phyloP scores from a whole-genome alignment of 2,113 vertebrate species.

The Takifugu bimaculatus region DNA sequence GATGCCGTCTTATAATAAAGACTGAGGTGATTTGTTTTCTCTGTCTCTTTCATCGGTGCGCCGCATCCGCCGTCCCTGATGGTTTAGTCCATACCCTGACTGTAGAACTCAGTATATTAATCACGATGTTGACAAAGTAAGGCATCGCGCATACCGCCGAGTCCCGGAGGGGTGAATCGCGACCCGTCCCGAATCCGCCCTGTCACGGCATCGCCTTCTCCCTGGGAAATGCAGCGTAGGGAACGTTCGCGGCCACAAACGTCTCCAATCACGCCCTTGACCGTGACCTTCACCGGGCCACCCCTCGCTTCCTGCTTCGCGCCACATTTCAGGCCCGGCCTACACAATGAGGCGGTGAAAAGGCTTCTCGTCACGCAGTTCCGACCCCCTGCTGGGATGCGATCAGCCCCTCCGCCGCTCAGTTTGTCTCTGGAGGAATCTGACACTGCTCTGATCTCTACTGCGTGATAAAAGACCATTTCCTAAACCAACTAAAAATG shows the following conservation, averaged over 20 bases:
- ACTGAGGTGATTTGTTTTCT: slow-evolving; percentile 63
- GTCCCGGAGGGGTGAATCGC: slow-evolving; percentile 46
- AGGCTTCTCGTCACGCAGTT: slow-evolving; percentile 4
- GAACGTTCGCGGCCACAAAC: not conserved
- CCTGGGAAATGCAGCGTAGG: too few relatives aligned
- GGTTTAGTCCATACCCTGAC: slow-evolving; percentile 54
- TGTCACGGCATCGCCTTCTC: slow-evolving; percentile 8
- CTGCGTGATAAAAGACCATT: slow-evolving; percentile 51
- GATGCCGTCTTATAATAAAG: slow-evolving; percentile 57
- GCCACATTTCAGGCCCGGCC: slow-evolving; percentile 27
- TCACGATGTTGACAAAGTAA: slow-evolving; percentile 73
- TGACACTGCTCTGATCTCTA: slow-evolving; percentile 36
- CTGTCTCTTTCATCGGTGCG: slow-evolving; percentile 44
- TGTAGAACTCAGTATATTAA: slow-evolving; percentile 69
- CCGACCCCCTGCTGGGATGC: slow-evolving; percentile 28
- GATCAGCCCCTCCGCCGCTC: slow-evolving; percentile 35
- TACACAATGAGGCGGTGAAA: slow-evolving; percentile 7
- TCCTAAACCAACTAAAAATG: slow-evolving; percentile 35
- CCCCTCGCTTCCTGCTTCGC: slow-evolving; percentile 27
- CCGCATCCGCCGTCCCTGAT: slow-evolving; percentile 58
- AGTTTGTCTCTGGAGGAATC: slow-evolving; percentile 40
- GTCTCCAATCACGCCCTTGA: slow-evolving; percentile 50
- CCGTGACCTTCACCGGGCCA: slow-evolving; percentile 49
- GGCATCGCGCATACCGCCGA: slow-evolving; percentile 40
- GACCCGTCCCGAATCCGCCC: slow-evolving; percentile 33